These are phyloP conservation scores for Hipposideros larvatus DNA, from an alignment of 2,797 vertebrate species.

Conservation along the genomic window DNA sequence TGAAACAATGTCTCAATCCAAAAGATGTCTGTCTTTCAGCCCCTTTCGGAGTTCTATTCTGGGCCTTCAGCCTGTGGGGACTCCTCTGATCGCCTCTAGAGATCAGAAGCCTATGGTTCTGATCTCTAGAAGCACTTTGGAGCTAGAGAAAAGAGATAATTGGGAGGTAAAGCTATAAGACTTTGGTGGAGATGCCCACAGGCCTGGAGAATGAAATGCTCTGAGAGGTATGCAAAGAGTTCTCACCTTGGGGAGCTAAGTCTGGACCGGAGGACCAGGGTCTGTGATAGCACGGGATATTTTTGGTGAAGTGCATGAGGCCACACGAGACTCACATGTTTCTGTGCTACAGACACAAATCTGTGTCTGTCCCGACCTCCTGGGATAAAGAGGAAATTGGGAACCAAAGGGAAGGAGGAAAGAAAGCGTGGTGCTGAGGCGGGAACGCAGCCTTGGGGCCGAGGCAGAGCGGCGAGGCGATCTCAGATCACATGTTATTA, in stretches of 20 bases:
- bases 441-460: not conserved
- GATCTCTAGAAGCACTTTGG: slow-evolving; percentile 22
- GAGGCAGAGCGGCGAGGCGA: not conserved
- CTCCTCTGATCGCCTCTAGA: not conserved
- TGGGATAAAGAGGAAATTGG: not conserved
- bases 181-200: not conserved
- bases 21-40: not conserved
- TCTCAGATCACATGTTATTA: slow-evolving; percentile 79
- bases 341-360: not conserved
- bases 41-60: slow-evolving; percentile 24
- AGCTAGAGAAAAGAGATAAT: not conserved
- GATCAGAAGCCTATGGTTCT: not conserved
- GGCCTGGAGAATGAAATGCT: not conserved
- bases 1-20: slow-evolving; percentile 13
- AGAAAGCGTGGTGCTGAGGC: not conserved
- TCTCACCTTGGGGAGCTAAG: slow-evolving; percentile 15
- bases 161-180: not conserved
- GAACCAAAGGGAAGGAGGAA: not conserved
- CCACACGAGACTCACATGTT: not conserved
- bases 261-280: not conserved
- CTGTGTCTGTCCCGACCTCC: not conserved
- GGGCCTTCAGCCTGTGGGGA: not conserved
- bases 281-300: not conserved
- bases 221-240: not conserved
- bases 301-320: not conserved